Evolutionary conservation across 2,797 vertebrate species (phyloP).

Genomic region (Martes flavigula): DNA sequence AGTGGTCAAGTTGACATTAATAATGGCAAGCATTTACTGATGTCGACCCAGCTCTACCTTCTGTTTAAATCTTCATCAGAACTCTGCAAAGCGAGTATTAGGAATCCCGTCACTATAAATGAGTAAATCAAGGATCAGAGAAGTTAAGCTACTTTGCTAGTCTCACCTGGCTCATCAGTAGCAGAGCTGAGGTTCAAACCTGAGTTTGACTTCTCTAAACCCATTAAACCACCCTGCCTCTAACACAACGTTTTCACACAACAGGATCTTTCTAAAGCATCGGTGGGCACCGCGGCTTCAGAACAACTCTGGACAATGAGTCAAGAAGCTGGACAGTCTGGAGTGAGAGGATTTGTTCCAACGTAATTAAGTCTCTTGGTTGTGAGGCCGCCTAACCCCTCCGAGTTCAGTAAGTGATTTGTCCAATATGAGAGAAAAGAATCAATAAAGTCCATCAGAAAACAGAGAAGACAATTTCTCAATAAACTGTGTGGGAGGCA

Average conservation of each 20-base stretch:
- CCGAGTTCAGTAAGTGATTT: conserved; percentile 37
- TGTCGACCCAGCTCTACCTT: background rate
- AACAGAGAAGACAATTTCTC: conserved; percentile 56
- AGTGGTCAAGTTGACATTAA: background rate
- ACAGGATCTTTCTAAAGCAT: conserved; percentile 22
- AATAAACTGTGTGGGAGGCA: background rate
- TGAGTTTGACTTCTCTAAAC: background rate
- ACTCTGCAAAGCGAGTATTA: background rate
- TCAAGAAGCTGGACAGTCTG: conserved; percentile 16
- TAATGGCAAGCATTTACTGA: background rate
- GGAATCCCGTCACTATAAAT: background rate
- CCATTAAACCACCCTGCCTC: background rate
- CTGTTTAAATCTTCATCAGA: background rate
- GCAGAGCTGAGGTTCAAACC: background rate
- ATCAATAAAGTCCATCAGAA: conserved; percentile 37
- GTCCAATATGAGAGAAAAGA: conserved; percentile 16
- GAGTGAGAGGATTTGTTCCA: conserved; percentile 37
- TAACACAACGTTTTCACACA: background rate
- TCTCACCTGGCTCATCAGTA: background rate
- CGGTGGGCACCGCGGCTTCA: background rate
- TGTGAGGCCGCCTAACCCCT: conserved; percentile 17
- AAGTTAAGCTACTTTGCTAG: background rate
- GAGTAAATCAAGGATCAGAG: background rate
- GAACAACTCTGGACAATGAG: background rate
- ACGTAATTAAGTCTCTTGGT: conserved; percentile 1